phyloP scores from a whole-genome alignment of 2,797 vertebrate genomes.

The Tokudaia muenninki region DNA sequence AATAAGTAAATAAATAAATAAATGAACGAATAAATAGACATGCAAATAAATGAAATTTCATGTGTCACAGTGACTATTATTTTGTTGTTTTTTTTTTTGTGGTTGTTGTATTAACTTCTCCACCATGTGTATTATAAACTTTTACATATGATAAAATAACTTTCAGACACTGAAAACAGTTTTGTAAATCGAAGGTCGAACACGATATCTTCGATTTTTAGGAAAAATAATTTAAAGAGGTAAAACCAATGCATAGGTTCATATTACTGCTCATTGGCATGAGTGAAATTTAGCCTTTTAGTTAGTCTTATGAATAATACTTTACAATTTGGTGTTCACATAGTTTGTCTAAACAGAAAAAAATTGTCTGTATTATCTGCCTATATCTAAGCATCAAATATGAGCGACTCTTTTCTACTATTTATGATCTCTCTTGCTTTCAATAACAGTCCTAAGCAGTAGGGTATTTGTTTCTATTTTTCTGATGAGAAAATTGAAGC shows the following conservation, averaged over 20 bases:
- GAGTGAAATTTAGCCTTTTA: neutral
- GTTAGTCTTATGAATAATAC: neutral
- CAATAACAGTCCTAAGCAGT: neutral
- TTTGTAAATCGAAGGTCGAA: neutral
- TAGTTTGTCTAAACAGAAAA: neutral
- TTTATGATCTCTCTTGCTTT: neutral
- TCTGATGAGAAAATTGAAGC: neutral
- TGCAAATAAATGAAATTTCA: neutral
- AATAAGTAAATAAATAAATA: too few species aligned
- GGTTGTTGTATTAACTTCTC: neutral
- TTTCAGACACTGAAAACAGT: neutral
- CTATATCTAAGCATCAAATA: neutral
- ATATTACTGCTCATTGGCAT: neutral
- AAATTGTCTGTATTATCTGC: neutral
- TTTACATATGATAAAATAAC: neutral
- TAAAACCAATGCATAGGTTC: neutral
- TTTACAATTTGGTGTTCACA: neutral
- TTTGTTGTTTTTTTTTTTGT: neutral
- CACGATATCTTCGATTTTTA: neutral
- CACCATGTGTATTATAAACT: neutral
- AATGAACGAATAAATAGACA: neutral
- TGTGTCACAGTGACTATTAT: neutral
- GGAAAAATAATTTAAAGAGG: neutral
- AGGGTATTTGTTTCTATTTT: neutral
- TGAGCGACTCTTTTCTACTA: neutral